phyloP scores from a whole-genome alignment of 1,140 invertebrate species.

The Alviniconcha marisindica region DNA sequence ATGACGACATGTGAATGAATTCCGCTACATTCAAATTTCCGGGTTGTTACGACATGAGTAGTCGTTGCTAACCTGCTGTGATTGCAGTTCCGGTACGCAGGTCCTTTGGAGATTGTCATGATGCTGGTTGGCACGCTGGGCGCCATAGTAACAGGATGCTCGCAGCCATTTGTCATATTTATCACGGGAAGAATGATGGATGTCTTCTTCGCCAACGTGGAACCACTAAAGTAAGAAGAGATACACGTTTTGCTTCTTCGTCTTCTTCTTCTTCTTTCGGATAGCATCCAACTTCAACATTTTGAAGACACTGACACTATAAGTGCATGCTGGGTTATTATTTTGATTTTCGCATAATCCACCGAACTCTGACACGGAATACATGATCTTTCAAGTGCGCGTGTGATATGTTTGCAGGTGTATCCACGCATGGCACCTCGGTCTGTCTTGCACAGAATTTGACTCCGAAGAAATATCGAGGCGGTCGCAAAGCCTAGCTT shows the following conservation, averaged over 20 bases:
- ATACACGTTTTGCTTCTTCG: too few species aligned
- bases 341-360: too few species aligned
- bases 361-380: background rate
- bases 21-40: too few species aligned
- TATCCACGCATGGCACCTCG: too few species aligned
- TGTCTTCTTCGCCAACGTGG: background rate
- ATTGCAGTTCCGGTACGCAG: conserved; percentile 24
- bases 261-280: background rate
- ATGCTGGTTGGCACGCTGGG: conserved; percentile 25
- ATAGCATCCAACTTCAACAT: too few species aligned
- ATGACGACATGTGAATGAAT: too few species aligned
- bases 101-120: background rate
- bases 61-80: too few species aligned
- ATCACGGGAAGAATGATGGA: background rate
- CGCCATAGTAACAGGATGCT: conserved; percentile 2
- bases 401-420: too few species aligned
- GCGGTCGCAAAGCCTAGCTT: too few species aligned
- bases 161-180: background rate
- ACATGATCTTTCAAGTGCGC: background rate
- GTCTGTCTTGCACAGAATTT: too few species aligned
- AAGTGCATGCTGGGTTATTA: background rate
- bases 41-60: too few species aligned
- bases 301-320: background rate
- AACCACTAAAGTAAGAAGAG: background rate
- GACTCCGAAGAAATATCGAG: too few species aligned